Evolutionary conservation across 2,113 vertebrate species (phyloP).

Genomic region (Willisornis vidua): DNA sequence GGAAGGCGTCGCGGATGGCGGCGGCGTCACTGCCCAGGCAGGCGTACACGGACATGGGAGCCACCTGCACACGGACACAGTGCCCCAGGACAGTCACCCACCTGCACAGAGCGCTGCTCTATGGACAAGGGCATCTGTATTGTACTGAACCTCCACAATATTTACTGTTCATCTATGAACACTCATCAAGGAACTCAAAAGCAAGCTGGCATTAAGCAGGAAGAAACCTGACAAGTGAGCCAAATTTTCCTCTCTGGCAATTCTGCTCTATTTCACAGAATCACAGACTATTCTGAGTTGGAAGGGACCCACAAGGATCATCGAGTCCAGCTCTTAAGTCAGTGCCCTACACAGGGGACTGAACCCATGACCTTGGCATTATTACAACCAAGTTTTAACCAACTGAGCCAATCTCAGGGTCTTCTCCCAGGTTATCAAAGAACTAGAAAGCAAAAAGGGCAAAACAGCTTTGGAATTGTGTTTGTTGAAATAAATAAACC

Average conservation of each 20-base stretch:
- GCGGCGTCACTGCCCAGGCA: constrained; percentile 93
- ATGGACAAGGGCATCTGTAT: neutral
- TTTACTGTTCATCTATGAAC: neutral
- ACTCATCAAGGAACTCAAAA: neutral
- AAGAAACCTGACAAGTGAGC: neutral
- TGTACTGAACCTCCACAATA: neutral
- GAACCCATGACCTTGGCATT: too few species aligned
- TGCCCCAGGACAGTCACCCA: neutral
- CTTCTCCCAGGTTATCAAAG: neutral
- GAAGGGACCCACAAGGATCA: too few species aligned
- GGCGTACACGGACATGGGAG: constrained; percentile 97
- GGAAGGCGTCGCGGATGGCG: constrained; percentile 94
- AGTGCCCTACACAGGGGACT: too few species aligned
- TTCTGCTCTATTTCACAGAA: neutral
- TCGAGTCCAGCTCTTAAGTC: too few species aligned
- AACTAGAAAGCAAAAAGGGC: neutral
- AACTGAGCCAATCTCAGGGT: too few species aligned
- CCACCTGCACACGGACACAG: constrained; percentile 78
- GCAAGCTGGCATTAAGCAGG: neutral
- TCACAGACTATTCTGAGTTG: too few species aligned
- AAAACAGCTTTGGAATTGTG: neutral
- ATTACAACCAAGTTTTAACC: too few species aligned
- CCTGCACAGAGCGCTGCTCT: neutral
- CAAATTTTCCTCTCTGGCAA: neutral
- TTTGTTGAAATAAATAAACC: neutral